Evolutionary conservation across 2,797 vertebrate genomes (phyloP), one percentile per base, ranked within the genome.

Genomic region (Xyrichtys novacula): DNA sequence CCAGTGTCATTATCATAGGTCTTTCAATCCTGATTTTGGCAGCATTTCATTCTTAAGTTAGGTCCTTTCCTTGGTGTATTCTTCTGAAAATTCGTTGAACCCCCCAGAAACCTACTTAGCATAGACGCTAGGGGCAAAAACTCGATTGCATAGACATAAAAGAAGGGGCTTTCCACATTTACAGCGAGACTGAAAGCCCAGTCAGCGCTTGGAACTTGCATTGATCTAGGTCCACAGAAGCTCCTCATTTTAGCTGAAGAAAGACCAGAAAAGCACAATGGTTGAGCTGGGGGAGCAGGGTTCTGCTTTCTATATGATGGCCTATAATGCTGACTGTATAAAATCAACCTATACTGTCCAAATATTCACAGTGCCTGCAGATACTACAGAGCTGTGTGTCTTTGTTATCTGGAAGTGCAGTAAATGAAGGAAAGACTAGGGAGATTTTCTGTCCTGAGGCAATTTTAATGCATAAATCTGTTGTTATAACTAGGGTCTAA

Each of bases 131-230:
- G 31, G 49, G 57, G 50, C 34, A 53, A 65, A 60, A 64, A 67
- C 57, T 34, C 8, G 10, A 66, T 58, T 59, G 63, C 65, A 74
- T 22, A 15, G 61, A 60, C 53, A 78, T 56, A 71, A 77, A 77
- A 61, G 40, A 66, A 52, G 43, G 29, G 53, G 65, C 43, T 53
- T 74, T 54, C 65, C 62, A 75, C 65, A 62, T 76, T 76, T 64
- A 65, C 58, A 81, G 50, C 5, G 17, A 65, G 42, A 70, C 61
- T 72, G 58, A 76, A 61, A 69, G 29, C 63, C 54, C 74, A 53
- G 71, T 80, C 62, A 80, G 60, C 31, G 26, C 50, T 54, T 69
- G 53, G 73, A 79, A 84, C 58, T 56, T 61, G 59, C 59, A 81
- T 62, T 73, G 75, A 80, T 74, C 71, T 39, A 22, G 12, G 31